phyloP scores from a whole-genome alignment of 2,888 invertebrate genomes.

The Caenorhabditis uteleia region DNA sequence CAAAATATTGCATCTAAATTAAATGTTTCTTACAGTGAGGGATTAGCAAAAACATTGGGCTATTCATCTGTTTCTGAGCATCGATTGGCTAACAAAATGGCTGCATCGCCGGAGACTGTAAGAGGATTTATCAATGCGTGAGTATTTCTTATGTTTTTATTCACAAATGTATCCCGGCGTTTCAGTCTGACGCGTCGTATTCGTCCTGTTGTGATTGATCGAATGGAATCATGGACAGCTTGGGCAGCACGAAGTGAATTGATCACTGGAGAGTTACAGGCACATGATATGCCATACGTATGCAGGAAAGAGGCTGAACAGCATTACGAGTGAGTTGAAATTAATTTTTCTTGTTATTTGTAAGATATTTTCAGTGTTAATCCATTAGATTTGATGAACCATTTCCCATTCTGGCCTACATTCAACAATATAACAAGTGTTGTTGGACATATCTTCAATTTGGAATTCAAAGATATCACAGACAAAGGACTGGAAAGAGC shows the following conservation, averaged over 20 bases:
- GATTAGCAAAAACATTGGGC: constrained; percentile 64
- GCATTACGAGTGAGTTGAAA: constrained; percentile 58
- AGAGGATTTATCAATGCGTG: constrained; percentile 64
- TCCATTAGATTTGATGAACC: constrained; percentile 64
- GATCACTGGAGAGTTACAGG: constrained; percentile 46
- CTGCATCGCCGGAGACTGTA: constrained; percentile 65
- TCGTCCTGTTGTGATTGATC: constrained; percentile 65
- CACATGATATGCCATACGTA: constrained; percentile 65
- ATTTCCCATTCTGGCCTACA: constrained; percentile 69
- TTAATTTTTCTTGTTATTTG: too few relatives aligned
- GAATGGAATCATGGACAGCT: constrained; percentile 63
- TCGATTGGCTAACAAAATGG: constrained; percentile 67
- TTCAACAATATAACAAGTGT: constrained; percentile 60
- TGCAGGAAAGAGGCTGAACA: constrained; percentile 65
- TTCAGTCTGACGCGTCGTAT: constrained; percentile 58
- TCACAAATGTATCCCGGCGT: constrained; percentile 1
- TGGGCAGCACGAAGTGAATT: constrained; percentile 59
- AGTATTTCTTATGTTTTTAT: constrained; percentile 10
- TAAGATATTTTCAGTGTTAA: constrained; percentile 52
- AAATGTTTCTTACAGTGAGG: constrained; percentile 65
- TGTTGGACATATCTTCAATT: constrained; percentile 57
- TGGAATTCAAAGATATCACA: constrained; percentile 63
- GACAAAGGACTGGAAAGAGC: constrained; percentile 57
- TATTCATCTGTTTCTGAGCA: constrained; percentile 64
- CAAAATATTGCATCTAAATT: not conserved